Conservation (phyloP, 2,113 vertebrate genomes). For the Hippocampus comes region DNA sequence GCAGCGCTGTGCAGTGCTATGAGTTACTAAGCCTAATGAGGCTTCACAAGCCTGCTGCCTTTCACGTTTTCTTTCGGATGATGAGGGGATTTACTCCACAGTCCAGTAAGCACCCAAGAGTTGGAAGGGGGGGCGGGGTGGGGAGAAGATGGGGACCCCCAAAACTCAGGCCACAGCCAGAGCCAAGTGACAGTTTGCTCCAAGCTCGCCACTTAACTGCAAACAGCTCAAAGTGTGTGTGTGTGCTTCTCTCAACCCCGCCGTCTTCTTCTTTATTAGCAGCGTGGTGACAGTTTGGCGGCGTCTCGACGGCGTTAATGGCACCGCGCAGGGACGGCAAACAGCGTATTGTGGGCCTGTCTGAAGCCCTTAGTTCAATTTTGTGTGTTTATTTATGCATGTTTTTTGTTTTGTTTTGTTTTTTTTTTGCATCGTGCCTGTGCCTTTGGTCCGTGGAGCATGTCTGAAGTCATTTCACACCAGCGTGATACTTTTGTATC, state of each 20-base stretch:
- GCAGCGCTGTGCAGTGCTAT: conserved; percentile 21
- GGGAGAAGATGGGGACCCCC: conserved; percentile 25
- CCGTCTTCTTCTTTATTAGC: conserved; percentile 57
- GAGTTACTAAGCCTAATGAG: conserved; percentile 69
- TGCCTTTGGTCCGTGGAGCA: conserved; percentile 46
- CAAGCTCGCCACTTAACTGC: conserved; percentile 58
- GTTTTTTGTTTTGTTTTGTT: conserved; percentile 31
- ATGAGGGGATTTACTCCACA: conserved; percentile 61
- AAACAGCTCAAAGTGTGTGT: conserved; percentile 60
- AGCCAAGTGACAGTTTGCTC: conserved; percentile 56
- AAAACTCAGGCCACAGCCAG: conserved; percentile 34
- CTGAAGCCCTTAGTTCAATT: conserved; percentile 31
- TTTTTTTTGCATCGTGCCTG: conserved; percentile 24
- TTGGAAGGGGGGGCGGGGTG: conserved; percentile 2
- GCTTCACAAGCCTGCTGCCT: conserved; percentile 52
- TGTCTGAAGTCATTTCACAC: conserved; percentile 36
- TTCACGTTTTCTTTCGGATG: conserved; percentile 59
- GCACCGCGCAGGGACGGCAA: conserved; percentile 37
- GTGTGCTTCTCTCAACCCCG: background rate
- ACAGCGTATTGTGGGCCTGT: conserved; percentile 32
- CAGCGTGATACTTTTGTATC: conserved; percentile 6
- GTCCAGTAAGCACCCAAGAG: conserved; percentile 43
- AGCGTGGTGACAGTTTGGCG: conserved; percentile 55
- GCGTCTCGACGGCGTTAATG: conserved; percentile 61
- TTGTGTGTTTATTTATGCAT: conserved; percentile 11